Evolutionary conservation across 2,113 vertebrate species (phyloP), one percentile per base, ranked within the genome.

Genomic region (Tenrec ecaudatus): DNA sequence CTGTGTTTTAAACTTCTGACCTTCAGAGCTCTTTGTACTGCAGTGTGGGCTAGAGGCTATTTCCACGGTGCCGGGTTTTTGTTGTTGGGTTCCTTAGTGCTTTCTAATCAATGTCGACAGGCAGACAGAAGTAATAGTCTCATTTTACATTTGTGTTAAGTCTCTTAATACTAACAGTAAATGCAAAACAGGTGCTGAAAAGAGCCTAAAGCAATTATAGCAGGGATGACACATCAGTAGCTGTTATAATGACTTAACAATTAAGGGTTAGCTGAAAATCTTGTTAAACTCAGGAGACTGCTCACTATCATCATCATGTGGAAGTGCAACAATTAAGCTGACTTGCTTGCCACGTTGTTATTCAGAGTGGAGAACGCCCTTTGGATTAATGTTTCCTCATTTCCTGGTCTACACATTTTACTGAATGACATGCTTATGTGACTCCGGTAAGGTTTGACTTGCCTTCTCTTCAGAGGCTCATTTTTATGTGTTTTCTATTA

Each of bases 251-350:
- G 94, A 89, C 77, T 95, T 62, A 76, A 92, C 88, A 93, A 94
- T 95, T 84, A 94, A 89, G 87, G 82, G 89, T 94, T 93, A 85
- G 93, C 90, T 82, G 92, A 94, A 86, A 82, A 76, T 38, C 93
- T 71, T 58, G 36, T 62, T 89, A 83, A 77, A 64, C 62, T 76
- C 73, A 14, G 80, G 83, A 95, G 80, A 17, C 83, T 57, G 75
- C 57, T 79, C 85, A 22, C 23, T 31, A 23, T 29, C 82, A 78
- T 82, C 78, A 69, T 43, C 8, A 2, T 1, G 15, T 19, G 31
- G 64, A 87, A 77, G 43, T 38, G 17, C 64, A 57, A 40, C 79
- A 89, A 66, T 90, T 81, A 83, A 82, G 53, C 60, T 43, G 43
- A 25, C 23, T 43, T 69, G 38, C 84, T 66, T 14, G n/a, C 81